phyloP scores from a whole-genome alignment of 2,113 vertebrate genomes.

The Mirza zaza region DNA sequence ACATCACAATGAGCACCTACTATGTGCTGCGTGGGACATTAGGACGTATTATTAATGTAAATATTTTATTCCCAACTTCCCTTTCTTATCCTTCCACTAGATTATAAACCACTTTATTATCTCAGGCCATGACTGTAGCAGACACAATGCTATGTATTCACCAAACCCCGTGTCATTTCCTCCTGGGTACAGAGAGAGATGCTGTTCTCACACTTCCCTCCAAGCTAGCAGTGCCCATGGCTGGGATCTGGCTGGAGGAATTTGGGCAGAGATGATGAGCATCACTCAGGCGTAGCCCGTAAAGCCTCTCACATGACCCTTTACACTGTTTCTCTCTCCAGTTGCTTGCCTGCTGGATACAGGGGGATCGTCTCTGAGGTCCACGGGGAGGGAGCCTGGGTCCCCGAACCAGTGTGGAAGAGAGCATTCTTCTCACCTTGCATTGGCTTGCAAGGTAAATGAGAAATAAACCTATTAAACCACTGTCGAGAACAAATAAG shows the following conservation, averaged over 20 bases:
- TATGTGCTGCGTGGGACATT: not conserved
- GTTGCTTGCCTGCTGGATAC: not conserved
- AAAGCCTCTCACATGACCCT: not conserved
- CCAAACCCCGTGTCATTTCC: not conserved
- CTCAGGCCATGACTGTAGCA: not conserved
- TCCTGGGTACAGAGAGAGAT: not conserved
- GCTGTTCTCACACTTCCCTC: not conserved
- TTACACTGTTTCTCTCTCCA: too few relatives aligned
- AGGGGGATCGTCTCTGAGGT: not conserved
- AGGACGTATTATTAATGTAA: not conserved
- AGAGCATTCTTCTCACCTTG: not conserved
- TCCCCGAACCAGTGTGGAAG: not conserved
- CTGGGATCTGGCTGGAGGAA: not conserved
- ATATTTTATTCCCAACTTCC: not conserved
- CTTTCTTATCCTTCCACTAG: not conserved
- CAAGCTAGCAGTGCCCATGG: fast-evolving
- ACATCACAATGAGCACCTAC: fast-evolving
- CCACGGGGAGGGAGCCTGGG: not conserved
- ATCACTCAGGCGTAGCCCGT: not conserved
- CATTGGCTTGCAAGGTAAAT: too few relatives aligned
- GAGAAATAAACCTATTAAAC: not conserved
- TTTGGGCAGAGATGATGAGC: fast-evolving
- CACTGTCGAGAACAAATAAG: not conserved
- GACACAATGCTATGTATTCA: not conserved
- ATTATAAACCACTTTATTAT: not conserved